phyloP scores from a whole-genome alignment of 2,113 vertebrate species.

The Lepidothrix coronata region DNA sequence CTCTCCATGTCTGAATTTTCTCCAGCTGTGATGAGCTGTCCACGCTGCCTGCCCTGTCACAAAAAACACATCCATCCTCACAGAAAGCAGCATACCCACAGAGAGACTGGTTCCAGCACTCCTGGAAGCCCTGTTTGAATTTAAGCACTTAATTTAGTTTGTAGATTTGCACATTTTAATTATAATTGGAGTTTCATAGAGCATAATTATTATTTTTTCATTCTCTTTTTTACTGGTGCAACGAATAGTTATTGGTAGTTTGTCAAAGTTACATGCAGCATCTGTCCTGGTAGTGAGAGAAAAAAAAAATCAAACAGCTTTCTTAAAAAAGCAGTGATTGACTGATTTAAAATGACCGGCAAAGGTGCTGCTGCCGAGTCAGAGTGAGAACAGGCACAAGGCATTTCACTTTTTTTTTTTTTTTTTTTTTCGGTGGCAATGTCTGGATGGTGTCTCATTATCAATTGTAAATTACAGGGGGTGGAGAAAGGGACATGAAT shows the following conservation, averaged over 20 bases:
- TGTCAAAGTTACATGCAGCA: background rate
- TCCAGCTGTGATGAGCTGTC: background rate
- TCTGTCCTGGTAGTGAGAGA: background rate
- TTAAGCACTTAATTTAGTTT: background rate
- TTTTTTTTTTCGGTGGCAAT: background rate
- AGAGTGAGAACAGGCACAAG: background rate
- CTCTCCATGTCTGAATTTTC: background rate
- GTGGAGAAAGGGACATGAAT: conserved; percentile 14
- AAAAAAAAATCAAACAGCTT: background rate
- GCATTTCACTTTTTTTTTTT: background rate
- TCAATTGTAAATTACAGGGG: conserved; percentile 41
- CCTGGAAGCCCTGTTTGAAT: background rate
- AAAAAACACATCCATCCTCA: background rate
- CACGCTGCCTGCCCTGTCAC: background rate
- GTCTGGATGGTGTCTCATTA: conserved; percentile 41
- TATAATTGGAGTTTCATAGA: background rate
- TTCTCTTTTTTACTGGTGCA: background rate
- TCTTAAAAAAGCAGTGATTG: background rate
- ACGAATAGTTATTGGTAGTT: background rate
- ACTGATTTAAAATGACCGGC: background rate
- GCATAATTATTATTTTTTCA: background rate
- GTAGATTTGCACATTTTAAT: background rate
- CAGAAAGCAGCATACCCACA: background rate
- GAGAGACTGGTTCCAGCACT: background rate
- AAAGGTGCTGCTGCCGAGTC: background rate